These are phyloP conservation scores for Andrena minutula DNA, from an alignment of 2,888 invertebrate species.

Conservation along the genomic window DNA sequence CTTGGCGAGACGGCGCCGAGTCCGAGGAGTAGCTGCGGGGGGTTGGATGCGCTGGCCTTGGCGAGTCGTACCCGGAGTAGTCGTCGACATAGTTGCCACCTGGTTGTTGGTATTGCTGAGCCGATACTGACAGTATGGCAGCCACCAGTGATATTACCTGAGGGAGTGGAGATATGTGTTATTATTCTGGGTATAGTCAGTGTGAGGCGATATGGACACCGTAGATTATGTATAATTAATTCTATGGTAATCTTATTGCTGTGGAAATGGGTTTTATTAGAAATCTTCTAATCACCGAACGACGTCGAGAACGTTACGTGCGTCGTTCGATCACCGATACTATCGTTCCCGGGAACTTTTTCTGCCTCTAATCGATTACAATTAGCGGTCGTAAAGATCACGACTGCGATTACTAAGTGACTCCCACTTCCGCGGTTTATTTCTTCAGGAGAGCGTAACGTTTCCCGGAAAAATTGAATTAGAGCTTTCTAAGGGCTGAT, in stretches of 20 bases:
- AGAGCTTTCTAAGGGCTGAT: neutral
- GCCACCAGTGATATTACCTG: conserved; percentile 61
- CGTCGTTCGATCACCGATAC: neutral
- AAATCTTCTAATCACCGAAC: neutral
- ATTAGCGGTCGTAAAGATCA: conserved; percentile 4
- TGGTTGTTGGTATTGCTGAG: conserved; percentile 83
- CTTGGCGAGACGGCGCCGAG: conserved; percentile 81
- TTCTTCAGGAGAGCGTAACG: neutral
- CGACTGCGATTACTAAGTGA: neutral
- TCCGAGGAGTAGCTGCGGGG: conserved; percentile 85
- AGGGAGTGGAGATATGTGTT: neutral
- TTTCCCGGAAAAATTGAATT: conserved; percentile 20
- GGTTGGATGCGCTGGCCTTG: conserved; percentile 77
- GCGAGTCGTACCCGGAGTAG: conserved; percentile 83
- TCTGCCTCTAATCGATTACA: conserved; percentile 6
- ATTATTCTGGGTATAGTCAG: no score
- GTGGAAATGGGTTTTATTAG: neutral
- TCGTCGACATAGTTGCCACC: conserved; percentile 83
- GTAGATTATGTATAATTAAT: no score
- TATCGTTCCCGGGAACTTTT: neutral
- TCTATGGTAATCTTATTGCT: no score
- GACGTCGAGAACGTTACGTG: neutral
- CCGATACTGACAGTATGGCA: conserved; percentile 81
- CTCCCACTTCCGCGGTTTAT: conserved; percentile 19
- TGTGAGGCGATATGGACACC: no score